Conservation (phyloP, 2,113 vertebrate genomes). For the Anas platyrhynchos region DNA sequence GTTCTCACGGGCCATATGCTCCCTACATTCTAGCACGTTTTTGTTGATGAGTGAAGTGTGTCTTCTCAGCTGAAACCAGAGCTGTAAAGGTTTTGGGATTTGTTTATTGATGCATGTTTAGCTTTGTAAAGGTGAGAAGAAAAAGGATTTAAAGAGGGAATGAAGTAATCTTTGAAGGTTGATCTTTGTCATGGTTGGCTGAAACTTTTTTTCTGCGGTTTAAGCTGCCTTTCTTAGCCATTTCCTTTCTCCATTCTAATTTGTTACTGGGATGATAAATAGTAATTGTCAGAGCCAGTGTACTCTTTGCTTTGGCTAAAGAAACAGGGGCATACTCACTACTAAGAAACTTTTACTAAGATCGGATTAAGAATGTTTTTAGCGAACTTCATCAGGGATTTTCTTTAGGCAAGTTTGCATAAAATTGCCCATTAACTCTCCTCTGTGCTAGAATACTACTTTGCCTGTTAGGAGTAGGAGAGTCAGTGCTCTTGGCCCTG, state of each 20-base stretch:
- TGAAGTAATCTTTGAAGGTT: background rate
- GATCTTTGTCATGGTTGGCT: conserved; percentile 25
- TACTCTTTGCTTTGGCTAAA: conserved; percentile 24
- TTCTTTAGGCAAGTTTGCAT: background rate
- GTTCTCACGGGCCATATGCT: background rate
- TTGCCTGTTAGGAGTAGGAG: background rate
- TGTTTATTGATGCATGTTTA: background rate
- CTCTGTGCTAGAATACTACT: background rate
- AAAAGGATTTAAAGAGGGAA: background rate
- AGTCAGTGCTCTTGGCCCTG: rapidly evolving
- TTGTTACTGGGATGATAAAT: conserved; percentile 16
- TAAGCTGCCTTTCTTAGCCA: background rate
- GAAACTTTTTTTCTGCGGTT: background rate
- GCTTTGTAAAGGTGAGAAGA: conserved; percentile 47
- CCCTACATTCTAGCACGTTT: background rate
- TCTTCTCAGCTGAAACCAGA: background rate
- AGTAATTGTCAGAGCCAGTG: background rate
- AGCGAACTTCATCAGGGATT: background rate
- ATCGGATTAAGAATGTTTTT: background rate
- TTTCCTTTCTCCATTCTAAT: conserved; percentile 17
- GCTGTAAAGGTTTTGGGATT: background rate
- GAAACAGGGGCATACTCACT: background rate
- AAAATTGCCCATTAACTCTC: background rate
- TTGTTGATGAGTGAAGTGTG: background rate
- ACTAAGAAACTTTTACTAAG: background rate